phyloP scores from a whole-genome alignment of 2,888 invertebrate species.

The Octodonta nipae region DNA sequence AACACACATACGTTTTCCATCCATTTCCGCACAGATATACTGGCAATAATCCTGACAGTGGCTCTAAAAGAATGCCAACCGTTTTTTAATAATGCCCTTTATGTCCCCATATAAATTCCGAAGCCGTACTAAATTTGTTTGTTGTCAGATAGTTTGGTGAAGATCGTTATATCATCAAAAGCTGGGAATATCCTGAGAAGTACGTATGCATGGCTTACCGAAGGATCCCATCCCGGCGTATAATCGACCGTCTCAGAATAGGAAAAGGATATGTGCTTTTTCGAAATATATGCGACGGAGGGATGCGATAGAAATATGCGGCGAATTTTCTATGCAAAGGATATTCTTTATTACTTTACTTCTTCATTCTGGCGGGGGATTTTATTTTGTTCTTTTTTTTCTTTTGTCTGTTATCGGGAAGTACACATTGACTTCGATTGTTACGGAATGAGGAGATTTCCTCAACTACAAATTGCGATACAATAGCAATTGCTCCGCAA shows the following conservation, averaged over 20 bases:
- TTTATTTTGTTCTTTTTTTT: too few species aligned
- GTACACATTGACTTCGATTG: too few species aligned
- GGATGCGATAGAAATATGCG: conserved; percentile 13
- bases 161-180: conserved; percentile 17
- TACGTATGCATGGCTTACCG: conserved; percentile 11
- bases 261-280: conserved; percentile 9
- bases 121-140: conserved; percentile 16
- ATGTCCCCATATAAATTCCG: conserved; percentile 16
- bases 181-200: conserved; percentile 8
- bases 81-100: conserved; percentile 16
- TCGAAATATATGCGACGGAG: conserved; percentile 9
- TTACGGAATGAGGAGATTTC: too few species aligned
- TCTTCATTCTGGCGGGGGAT: neutral
- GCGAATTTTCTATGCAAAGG: conserved; percentile 7
- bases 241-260: conserved; percentile 12
- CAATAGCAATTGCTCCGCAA: too few species aligned
- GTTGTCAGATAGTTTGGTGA: conserved; percentile 17
- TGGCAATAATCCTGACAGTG: conserved; percentile 12
- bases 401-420: too few species aligned
- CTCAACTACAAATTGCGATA: too few species aligned
- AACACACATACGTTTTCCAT: conserved; percentile 3
- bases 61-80: conserved; percentile 10
- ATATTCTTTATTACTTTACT: conserved; percentile 8
- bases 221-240: conserved; percentile 9
- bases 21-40: conserved; percentile 9